Percentiles rank a stretch among this genome's conserved stretches.
phyloP scores from a whole-genome alignment of 2,888 invertebrate species.

The Geophilus truncorum region DNA sequence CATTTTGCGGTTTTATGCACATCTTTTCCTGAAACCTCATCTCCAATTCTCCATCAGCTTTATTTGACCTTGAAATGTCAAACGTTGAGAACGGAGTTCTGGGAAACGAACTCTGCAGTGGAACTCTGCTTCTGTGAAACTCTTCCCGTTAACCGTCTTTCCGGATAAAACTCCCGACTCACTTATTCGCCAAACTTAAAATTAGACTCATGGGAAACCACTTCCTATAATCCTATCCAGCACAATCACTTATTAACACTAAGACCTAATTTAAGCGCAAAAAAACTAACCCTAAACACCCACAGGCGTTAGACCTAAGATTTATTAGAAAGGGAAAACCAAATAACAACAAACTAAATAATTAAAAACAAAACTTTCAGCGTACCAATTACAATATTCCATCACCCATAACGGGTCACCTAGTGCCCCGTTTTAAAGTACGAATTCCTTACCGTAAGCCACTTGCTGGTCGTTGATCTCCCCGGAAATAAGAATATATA shows the following conservation, averaged over 20 bases:
- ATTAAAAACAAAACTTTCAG: not conserved
- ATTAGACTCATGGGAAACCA: not conserved
- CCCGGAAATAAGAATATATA: not conserved
- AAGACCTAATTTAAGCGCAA: too few species aligned
- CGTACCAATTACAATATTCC: not conserved
- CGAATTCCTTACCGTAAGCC: not conserved
- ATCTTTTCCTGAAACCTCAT: not conserved
- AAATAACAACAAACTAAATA: not conserved
- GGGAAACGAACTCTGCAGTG: not conserved
- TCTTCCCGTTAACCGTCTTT: not conserved
- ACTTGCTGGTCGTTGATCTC: not conserved
- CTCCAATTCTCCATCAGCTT: not conserved
- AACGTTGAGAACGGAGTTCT: not conserved
- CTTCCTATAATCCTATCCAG: not conserved
- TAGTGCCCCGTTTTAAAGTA: not conserved
- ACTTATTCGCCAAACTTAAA: not conserved
- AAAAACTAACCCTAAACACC: not conserved
- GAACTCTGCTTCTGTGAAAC: not conserved
- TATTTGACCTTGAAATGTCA: constrained; percentile 15
- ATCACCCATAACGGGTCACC: constrained; percentile 1
- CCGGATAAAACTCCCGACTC: not conserved
- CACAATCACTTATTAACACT: too few species aligned
- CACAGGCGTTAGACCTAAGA: not conserved
- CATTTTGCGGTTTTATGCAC: too few species aligned
- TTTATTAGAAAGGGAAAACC: not conserved